A percentile compares a stretch with the other conserved stretches of the same genome.
phyloP scores from a whole-genome alignment of 2,797 vertebrate genomes.

The Pseudochaenichthys georgianus region DNA sequence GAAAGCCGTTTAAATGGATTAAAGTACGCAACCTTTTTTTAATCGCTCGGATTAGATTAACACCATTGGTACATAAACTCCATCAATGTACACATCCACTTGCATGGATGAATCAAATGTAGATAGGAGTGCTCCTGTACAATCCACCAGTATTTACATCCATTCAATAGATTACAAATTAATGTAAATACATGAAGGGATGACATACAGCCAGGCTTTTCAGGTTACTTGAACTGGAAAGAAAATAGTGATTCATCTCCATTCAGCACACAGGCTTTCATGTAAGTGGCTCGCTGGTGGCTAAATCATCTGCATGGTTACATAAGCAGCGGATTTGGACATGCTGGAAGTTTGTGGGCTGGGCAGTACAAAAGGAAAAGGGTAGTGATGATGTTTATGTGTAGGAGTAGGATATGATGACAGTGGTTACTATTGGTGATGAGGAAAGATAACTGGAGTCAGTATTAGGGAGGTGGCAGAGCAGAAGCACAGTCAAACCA shows the following conservation, averaged over 20 bases:
- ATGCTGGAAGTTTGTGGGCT: slow-evolving; percentile 73
- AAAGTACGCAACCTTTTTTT: not conserved
- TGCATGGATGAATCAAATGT: not conserved
- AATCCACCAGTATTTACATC: not conserved
- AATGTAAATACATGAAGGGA: not conserved
- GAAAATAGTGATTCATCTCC: not conserved
- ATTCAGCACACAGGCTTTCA: slow-evolving; percentile 21
- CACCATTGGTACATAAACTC: not conserved
- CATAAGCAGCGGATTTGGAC: slow-evolving; percentile 73
- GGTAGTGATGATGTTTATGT: slow-evolving; percentile 31
- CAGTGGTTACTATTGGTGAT: slow-evolving; percentile 19
- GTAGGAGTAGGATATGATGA: slow-evolving; percentile 47
- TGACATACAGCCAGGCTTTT: not conserved
- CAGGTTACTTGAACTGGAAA: not conserved
- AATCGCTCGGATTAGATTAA: not conserved
- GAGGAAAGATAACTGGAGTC: slow-evolving; percentile 22
- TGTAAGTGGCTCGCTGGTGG: slow-evolving; percentile 38
- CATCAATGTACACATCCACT: not conserved
- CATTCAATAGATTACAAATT: not conserved
- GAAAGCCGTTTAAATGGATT: not conserved
- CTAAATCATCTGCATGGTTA: slow-evolving; percentile 74
- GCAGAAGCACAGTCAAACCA: not conserved
- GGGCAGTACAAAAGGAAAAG: slow-evolving; percentile 11
- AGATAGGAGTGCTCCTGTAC: not conserved
- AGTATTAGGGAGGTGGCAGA: slow-evolving; percentile 11